These are phyloP conservation scores for Salarias fasciatus DNA, from an alignment of 2,797 vertebrate species.

Conservation along the genomic window DNA sequence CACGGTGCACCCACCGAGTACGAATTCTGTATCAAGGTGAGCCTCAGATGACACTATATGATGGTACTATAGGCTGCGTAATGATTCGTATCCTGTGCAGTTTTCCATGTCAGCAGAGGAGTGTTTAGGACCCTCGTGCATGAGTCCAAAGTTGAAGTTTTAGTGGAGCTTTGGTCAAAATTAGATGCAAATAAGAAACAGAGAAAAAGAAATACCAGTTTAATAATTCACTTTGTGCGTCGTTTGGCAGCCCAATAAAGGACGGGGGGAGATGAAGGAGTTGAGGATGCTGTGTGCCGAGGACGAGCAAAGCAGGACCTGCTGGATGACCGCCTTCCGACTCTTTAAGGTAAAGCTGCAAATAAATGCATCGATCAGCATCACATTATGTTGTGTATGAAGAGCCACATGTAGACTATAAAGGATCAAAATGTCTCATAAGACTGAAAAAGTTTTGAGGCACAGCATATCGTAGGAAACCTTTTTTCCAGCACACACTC, in stretches of 20 bases:
- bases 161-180: background rate
- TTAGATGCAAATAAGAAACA: background rate
- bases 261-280: slow-evolving; percentile 90
- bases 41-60: slow-evolving; percentile 28
- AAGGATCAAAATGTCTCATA: background rate
- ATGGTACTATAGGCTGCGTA: background rate
- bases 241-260: slow-evolving; percentile 89
- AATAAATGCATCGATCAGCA: too few relatives aligned
- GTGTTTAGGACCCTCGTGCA: background rate
- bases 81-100: slow-evolving; percentile 9
- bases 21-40: slow-evolving; percentile 97
- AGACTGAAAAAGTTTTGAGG: too few relatives aligned
- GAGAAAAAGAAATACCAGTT: background rate
- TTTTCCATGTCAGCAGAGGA: background rate
- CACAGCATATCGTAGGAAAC: too few relatives aligned
- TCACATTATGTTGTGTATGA: too few relatives aligned
- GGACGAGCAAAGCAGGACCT: slow-evolving; percentile 92
- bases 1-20: slow-evolving; percentile 93
- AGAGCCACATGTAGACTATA: too few relatives aligned
- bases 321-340: slow-evolving; percentile 96
- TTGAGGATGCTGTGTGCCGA: slow-evolving; percentile 94
- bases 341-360: slow-evolving; percentile 90
- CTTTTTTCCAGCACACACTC: background rate
- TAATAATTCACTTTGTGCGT: slow-evolving; percentile 6
- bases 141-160: background rate